These are phyloP conservation scores for Sisor rabdophorus DNA, from an alignment of 2,113 vertebrate genomes.

Conservation along the genomic window DNA sequence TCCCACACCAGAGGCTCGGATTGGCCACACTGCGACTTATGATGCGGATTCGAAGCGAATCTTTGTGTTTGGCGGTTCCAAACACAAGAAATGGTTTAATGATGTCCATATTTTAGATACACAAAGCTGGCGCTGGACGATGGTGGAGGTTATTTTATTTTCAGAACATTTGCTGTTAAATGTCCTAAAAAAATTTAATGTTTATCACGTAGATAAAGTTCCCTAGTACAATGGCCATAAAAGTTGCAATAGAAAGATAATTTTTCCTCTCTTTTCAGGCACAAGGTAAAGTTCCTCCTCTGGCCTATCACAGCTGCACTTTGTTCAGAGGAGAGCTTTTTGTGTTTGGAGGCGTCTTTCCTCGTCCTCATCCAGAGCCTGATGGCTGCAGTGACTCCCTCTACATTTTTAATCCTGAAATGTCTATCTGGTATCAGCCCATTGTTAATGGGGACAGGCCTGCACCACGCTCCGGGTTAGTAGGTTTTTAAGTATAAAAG, in stretches of 20 bases:
- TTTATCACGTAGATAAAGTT: neutral
- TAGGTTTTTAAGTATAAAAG: neutral
- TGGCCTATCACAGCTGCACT: conserved; percentile 73
- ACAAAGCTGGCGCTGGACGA: conserved; percentile 72
- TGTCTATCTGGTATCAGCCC: conserved; percentile 80
- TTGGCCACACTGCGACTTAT: conserved; percentile 70
- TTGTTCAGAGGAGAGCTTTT: conserved; percentile 72
- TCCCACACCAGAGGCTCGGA: conserved; percentile 70
- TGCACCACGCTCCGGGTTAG: conserved; percentile 74
- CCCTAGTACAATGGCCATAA: neutral
- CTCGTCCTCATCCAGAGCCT: conserved; percentile 63
- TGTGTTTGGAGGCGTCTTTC: conserved; percentile 74
- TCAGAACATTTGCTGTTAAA: neutral
- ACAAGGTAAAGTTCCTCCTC: conserved; percentile 71
- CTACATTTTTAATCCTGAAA: conserved; percentile 76
- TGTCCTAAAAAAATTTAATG: too few species aligned
- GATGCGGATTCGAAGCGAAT: conserved; percentile 66
- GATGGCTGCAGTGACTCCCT: conserved; percentile 76
- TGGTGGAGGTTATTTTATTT: conserved; percentile 63
- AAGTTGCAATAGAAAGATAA: neutral
- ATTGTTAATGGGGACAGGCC: conserved; percentile 72
- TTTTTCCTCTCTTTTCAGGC: conserved; percentile 53
- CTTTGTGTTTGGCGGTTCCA: conserved; percentile 74
- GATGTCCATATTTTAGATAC: conserved; percentile 75
- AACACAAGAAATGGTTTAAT: conserved; percentile 75